Conservation (phyloP, 2,113 vertebrate genomes). For the Promerops cafer region DNA sequence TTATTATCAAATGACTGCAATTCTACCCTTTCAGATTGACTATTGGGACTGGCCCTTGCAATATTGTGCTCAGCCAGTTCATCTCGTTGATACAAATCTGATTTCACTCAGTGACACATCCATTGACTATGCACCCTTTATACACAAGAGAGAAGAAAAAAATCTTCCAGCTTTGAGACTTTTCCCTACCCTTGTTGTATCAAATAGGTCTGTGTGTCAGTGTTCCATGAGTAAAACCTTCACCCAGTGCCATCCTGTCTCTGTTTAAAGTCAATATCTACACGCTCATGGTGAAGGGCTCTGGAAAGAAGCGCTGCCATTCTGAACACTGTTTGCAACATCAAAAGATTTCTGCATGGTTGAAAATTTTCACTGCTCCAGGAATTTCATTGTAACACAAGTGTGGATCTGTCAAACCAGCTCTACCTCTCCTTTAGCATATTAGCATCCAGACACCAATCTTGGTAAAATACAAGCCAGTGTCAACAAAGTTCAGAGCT, state of each 20-base stretch:
- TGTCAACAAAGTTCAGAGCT: neutral
- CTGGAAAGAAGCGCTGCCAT: neutral
- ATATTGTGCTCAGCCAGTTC: neutral
- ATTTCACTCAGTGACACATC: neutral
- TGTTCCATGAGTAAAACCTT: neutral
- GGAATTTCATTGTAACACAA: neutral
- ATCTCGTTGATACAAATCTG: neutral
- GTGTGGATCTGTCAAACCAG: neutral
- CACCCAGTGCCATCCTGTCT: neutral
- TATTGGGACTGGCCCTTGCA: neutral
- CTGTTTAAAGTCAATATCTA: neutral
- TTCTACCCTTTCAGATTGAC: neutral
- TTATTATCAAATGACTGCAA: neutral
- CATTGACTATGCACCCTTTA: neutral
- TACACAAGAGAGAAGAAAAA: neutral
- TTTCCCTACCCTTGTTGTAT: neutral
- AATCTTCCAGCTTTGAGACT: neutral
- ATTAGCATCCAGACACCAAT: neutral
- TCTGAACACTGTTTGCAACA: neutral
- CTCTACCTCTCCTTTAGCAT: neutral
- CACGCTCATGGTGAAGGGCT: neutral
- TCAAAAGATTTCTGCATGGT: neutral
- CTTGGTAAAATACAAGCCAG: neutral
- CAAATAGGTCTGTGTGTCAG: neutral
- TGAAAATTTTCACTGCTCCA: conserved; percentile 5